A percentile compares a stretch with the other conserved stretches of the same genome.
These are phyloP conservation scores for Aphrocallistes beatrix DNA, from an alignment of 37 sponge, comb jelly and placozoan genomes.

Conservation along the genomic window DNA sequence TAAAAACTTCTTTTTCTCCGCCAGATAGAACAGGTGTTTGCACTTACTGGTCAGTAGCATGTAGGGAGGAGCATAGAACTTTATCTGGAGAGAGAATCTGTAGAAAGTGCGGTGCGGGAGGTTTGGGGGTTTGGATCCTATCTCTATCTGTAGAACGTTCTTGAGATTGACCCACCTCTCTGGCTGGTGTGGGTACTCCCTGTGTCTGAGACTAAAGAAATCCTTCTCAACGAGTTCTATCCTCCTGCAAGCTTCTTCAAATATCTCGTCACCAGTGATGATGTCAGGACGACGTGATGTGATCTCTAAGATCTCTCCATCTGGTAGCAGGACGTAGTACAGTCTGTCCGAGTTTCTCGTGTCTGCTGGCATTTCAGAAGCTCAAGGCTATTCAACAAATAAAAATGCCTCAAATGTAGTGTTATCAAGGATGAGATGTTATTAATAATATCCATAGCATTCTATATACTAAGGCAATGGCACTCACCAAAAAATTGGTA, in stretches of 20 bases:
- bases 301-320: neutral
- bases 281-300: neutral
- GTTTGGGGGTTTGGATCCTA: neutral
- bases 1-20: neutral
- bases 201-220: neutral
- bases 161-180: conserved; percentile 5
- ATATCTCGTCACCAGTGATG: neutral
- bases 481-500: too few relatives aligned
- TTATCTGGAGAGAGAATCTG: neutral
- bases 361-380: conserved; percentile 3
- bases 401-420: too few relatives aligned
- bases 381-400: too few relatives aligned
- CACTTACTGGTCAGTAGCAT: neutral
- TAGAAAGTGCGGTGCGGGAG: neutral
- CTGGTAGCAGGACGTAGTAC: neutral
- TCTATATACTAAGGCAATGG: too few relatives aligned
- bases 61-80: conserved; percentile 10
- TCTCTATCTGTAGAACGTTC: neutral
- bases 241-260: neutral
- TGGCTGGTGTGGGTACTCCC: neutral
- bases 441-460: too few relatives aligned
- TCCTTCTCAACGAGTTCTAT: neutral
- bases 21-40: neutral
- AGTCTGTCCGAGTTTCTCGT: neutral
- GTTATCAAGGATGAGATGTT: too few relatives aligned